phyloP scores from a whole-genome alignment of 2,113 vertebrate species.

The Chlamydotis undulata region DNA sequence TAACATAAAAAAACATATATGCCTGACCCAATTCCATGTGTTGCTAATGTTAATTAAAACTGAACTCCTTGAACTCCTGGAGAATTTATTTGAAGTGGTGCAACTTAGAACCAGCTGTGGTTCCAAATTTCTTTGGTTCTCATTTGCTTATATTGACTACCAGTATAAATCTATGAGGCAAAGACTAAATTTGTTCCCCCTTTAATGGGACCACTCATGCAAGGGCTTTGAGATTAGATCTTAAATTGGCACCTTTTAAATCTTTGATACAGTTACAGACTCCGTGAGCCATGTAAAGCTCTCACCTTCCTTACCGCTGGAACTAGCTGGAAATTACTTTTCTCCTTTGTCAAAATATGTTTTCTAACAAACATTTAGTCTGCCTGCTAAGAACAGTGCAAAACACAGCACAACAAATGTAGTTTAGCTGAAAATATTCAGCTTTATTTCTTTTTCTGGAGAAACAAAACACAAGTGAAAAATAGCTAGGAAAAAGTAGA shows the following conservation, averaged over 20 bases:
- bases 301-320: neutral
- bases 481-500: neutral
- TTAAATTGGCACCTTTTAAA: conserved; percentile 38
- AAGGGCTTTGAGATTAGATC: conserved; percentile 12
- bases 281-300: neutral
- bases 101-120: neutral
- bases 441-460: neutral
- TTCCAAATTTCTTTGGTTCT: neutral
- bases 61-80: neutral
- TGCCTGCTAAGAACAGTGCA: neutral
- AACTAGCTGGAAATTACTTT: conserved; percentile 4
- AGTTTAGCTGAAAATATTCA: neutral
- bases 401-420: neutral
- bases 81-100: neutral
- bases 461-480: neutral
- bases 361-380: conserved; percentile 10
- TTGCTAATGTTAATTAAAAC: neutral
- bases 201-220: conserved; percentile 23
- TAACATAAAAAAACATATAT: neutral
- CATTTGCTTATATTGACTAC: conserved; percentile 7
- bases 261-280: conserved; percentile 3
- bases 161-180: neutral
- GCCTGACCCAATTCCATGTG: neutral
- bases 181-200: conserved; percentile 18
- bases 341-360: neutral